Evolutionary conservation across 2,113 vertebrate genomes (phyloP).

Genomic region (Ctenodactylus gundi): DNA sequence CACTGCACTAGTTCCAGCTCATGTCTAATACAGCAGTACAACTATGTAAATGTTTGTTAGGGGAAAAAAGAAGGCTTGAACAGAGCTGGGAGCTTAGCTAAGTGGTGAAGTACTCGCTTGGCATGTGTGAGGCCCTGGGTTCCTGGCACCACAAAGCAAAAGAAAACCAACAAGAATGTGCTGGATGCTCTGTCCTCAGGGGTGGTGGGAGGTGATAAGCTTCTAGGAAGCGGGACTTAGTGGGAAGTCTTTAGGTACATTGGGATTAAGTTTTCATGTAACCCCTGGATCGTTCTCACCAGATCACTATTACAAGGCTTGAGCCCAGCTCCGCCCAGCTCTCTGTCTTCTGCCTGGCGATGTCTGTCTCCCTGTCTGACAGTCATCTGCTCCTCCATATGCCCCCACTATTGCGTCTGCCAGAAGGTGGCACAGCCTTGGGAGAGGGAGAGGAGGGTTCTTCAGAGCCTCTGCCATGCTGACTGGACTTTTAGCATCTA

Average conservation of each 20-base stretch:
- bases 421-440: not conserved
- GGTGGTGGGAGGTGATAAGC: not conserved
- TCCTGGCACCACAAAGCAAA: not conserved
- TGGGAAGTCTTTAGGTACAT: not conserved
- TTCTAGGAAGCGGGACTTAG: not conserved
- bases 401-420: not conserved
- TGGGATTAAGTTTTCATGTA: not conserved
- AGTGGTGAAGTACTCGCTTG: not conserved
- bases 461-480: not conserved
- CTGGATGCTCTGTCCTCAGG: not conserved
- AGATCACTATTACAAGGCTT: not conserved
- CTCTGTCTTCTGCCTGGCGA: no score
- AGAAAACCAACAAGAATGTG: not conserved
- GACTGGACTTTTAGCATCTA: not conserved
- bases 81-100: not conserved
- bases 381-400: not conserved
- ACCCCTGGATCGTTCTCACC: not conserved
- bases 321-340: not conserved
- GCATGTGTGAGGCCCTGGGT: not conserved
- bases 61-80: not conserved
- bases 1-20: not conserved
- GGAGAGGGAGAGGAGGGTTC: not conserved
- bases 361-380: not conserved
- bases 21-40: not conserved
- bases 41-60: not conserved